Base-by-base conservation (phyloP, 2,797 vertebrate genomes). In the Menidia menidia region DNA sequence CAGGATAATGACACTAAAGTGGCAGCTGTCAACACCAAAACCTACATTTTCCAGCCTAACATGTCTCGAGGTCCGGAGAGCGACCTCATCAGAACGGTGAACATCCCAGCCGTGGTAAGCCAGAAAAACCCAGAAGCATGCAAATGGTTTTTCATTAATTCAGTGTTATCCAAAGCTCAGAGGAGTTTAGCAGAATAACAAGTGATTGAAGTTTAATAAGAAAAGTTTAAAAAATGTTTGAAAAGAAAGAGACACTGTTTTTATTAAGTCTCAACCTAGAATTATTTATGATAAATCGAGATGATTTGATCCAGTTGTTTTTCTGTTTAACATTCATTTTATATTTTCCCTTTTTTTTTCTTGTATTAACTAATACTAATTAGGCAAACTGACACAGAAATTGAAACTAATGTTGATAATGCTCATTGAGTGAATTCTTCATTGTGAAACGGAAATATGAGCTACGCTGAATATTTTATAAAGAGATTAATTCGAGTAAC, bases 101-200 rank as follows among this genome's bases (percentile, higher is more conserved):
- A 97, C 91, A 93, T 99, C 81, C 97, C 98, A 70, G 95, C 92
- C 3, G 47, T 98, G 95, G 98, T 99, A 89, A 94, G 96, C 43
- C 4, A 30, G 35, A 68, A 3, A 19, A 50, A 43, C 58, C 10
- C 0, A 48, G 6, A 18, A 1, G n/a, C 19, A 2, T 14, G 2
- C 16, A n/a, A 5, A 9, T 41, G 14, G 5, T 58, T 14, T 25
- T 8, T 32, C 42, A 30, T 18, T 12, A 47, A 4, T 4, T 51
- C 30, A 5, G 3, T 30, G 43, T 31, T 44, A 9, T 35, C 2
- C n/a, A 11, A 35, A 55, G 3, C 2, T 2, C 16, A 39, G 35
- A 10, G 10, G 35, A 10, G 35, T 39, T 31, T 5, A 4, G 14
- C 14, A 15, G 25, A 31, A 6, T 31, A 30, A 14, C 3, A 2